phyloP scores from a whole-genome alignment of 2,797 vertebrate genomes.

The Poecilia wingei region DNA sequence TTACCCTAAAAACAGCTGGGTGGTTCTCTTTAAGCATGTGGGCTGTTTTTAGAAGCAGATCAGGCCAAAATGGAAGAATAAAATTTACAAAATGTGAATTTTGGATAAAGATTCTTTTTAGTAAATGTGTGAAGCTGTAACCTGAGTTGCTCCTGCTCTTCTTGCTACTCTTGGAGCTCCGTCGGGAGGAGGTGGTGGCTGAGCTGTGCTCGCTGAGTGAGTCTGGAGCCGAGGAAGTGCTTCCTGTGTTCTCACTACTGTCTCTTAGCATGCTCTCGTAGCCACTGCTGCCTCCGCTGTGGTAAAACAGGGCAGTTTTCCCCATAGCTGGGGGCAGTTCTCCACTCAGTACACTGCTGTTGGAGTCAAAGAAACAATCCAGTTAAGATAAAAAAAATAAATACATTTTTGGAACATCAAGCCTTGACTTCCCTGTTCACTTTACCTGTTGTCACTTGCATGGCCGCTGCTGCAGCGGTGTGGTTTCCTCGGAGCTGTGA shows the following conservation, averaged over 20 bases:
- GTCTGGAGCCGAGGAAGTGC: constrained; percentile 93
- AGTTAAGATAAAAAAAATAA: constrained; percentile 4
- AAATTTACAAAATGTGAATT: too few species aligned
- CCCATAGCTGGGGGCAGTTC: constrained; percentile 98
- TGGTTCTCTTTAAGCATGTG: too few species aligned
- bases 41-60: too few species aligned
- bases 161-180: constrained; percentile 92
- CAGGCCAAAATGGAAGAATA: too few species aligned
- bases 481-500: constrained; percentile 92
- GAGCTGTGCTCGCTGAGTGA: constrained; percentile 96
- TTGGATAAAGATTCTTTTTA: not conserved
- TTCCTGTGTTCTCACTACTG: constrained; percentile 95
- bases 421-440: not conserved
- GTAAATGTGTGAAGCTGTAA: constrained; percentile 50
- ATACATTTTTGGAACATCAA: not conserved
- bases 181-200: constrained; percentile 85
- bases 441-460: constrained; percentile 89
- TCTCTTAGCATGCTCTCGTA: constrained; percentile 98
- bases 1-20: too few species aligned
- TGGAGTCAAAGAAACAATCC: constrained; percentile 5
- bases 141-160: constrained; percentile 93
- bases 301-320: constrained; percentile 96
- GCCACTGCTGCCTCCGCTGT: constrained; percentile 97
- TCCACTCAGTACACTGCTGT: constrained; percentile 92
- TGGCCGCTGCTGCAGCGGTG: constrained; percentile 95